phyloP scores from a whole-genome alignment of 2,888 invertebrate species.

The Philonicus albiceps region DNA sequence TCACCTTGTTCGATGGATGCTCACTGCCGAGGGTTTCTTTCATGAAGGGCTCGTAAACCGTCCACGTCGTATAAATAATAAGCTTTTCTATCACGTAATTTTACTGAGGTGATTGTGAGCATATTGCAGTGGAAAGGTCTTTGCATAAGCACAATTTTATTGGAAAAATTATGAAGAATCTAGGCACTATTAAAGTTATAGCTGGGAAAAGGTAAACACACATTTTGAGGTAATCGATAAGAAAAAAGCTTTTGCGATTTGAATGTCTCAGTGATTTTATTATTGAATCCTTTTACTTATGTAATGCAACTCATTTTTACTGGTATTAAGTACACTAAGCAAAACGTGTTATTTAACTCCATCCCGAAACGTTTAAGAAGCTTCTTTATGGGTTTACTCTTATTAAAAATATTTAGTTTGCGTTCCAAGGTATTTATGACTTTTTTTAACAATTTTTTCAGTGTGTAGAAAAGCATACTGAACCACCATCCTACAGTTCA shows the following conservation, averaged over 20 bases:
- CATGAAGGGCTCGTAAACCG: not conserved
- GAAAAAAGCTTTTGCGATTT: not conserved
- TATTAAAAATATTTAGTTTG: too few species aligned
- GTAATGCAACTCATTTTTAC: too few species aligned
- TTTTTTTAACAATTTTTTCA: too few species aligned
- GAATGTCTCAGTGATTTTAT: not conserved
- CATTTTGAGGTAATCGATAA: not conserved
- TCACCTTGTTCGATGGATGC: not conserved
- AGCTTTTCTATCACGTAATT: not conserved
- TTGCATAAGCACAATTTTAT: not conserved
- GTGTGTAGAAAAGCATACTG: too few species aligned
- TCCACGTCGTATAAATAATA: not conserved
- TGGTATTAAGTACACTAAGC: too few species aligned
- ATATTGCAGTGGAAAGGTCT: not conserved
- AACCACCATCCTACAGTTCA: too few species aligned
- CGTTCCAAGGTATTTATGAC: too few species aligned
- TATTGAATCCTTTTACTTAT: not conserved
- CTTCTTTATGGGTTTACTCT: too few species aligned
- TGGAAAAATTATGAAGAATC: not conserved
- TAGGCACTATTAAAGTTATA: not conserved
- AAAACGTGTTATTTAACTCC: too few species aligned
- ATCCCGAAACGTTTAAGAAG: too few species aligned
- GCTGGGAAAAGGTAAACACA: not conserved
- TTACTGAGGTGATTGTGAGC: not conserved
- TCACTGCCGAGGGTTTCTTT: not conserved